Evolutionary conservation across 2,888 invertebrate species (phyloP).

Genomic region (Fissipunctia ypsillon): DNA sequence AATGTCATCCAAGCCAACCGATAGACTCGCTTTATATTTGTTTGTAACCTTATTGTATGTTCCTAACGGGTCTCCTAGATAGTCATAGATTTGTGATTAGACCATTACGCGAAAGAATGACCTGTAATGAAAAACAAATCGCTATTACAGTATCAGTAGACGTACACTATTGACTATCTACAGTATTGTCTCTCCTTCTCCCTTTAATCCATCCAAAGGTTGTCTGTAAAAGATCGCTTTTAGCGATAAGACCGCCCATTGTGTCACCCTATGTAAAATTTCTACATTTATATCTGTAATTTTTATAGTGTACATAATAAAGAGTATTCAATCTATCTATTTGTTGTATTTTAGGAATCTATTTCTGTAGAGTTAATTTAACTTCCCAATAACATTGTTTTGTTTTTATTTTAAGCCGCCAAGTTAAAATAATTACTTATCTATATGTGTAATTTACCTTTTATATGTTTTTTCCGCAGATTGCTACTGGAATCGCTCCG

Average conservation of each 20-base stretch:
- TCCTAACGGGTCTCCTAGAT: neutral
- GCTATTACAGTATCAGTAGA: no score
- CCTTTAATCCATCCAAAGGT: no score
- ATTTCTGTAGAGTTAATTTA: conserved; percentile 29
- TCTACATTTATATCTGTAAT: no score
- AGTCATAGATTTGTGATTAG: conserved; percentile 3
- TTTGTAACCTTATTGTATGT: conserved; percentile 16
- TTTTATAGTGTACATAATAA: no score
- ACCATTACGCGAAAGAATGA: conserved; percentile 5
- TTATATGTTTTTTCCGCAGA: conserved; percentile 54
- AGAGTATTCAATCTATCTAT: no score
- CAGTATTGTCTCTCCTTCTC: no score
- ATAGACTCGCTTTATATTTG: conserved; percentile 4
- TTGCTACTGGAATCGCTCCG: conserved; percentile 70
- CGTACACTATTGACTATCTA: no score
- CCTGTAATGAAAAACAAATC: neutral
- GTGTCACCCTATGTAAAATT: no score
- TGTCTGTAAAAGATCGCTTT: no score
- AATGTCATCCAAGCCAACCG: conserved; percentile 14
- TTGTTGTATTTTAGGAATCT: conserved; percentile 7
- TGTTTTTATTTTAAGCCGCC: conserved; percentile 18
- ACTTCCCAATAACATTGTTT: conserved; percentile 21
- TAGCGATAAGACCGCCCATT: no score
- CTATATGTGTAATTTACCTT: conserved; percentile 25
- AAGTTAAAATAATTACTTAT: conserved; percentile 49